A percentile compares a stretch with the other conserved stretches of the same genome.
Evolutionary conservation across 2,888 invertebrate genomes (phyloP).

Genomic region (Adineta ricciae): DNA sequence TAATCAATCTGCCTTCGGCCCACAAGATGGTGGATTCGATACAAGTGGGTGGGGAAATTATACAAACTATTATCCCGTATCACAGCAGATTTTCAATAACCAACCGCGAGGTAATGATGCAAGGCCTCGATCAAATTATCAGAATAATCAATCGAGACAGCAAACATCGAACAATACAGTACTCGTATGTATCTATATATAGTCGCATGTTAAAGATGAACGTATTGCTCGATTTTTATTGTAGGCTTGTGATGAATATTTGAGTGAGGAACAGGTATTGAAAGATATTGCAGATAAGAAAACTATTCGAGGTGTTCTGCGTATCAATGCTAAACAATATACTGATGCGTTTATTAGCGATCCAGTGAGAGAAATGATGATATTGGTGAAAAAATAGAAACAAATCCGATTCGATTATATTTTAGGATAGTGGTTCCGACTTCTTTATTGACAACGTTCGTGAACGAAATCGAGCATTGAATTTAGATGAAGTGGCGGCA

Average conservation of each 20-base stretch:
- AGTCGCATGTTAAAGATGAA: too few species aligned
- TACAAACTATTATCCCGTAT: not conserved
- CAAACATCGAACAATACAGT: not conserved
- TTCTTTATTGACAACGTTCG: slow-evolving; percentile 62
- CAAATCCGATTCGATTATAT: not conserved
- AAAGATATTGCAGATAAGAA: not conserved
- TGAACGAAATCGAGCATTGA: slow-evolving; percentile 69
- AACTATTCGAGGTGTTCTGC: slow-evolving; percentile 5
- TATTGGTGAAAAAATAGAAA: not conserved
- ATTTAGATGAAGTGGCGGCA: slow-evolving; percentile 68
- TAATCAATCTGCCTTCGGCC: not conserved
- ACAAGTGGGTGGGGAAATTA: not conserved
- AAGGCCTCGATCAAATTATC: not conserved
- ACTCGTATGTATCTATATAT: not conserved
- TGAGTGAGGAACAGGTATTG: not conserved
- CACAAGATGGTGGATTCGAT: not conserved
- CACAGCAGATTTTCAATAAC: not conserved
- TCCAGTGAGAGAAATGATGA: not conserved
- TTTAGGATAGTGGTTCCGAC: slow-evolving; percentile 52
- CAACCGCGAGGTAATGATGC: not conserved
- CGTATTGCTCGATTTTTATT: not conserved
- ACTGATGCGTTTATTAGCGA: slow-evolving; percentile 31
- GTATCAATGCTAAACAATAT: slow-evolving; percentile 30
- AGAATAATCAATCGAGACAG: not conserved
- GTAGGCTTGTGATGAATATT: slow-evolving; percentile 23